Conservation (phyloP, 92 coral and sea anemone species). For the Zoanthus sansibaricus region DNA sequence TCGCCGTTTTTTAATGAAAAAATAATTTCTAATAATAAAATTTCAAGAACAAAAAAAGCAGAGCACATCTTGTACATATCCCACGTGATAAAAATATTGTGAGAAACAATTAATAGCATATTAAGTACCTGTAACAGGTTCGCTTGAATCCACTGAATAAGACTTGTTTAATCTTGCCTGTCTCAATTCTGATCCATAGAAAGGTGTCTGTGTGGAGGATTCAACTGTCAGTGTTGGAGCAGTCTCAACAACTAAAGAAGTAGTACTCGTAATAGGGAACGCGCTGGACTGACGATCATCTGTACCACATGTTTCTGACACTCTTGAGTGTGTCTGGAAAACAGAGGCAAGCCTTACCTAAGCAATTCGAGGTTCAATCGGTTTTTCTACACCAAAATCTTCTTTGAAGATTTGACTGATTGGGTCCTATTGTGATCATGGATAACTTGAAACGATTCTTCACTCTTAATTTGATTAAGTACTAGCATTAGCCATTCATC, state of each 20-base stretch:
- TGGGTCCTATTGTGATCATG: too few species aligned
- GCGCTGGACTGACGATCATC: not conserved
- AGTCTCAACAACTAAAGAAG: slow-evolving; percentile 34
- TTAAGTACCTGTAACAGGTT: slow-evolving; percentile 70
- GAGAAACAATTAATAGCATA: not conserved
- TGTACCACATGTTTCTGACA: not conserved
- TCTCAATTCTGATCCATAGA: slow-evolving; percentile 73
- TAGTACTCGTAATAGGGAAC: not conserved
- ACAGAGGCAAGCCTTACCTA: not conserved
- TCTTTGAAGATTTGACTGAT: too few species aligned
- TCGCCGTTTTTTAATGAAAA: too few species aligned
- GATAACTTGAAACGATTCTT: too few species aligned
- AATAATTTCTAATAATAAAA: too few species aligned
- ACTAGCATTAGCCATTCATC: too few species aligned
- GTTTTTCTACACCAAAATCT: not conserved
- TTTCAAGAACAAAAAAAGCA: too few species aligned
- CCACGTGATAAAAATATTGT: not conserved
- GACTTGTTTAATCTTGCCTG: slow-evolving; percentile 69
- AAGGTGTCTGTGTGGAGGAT: slow-evolving; percentile 77
- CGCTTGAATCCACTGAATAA: slow-evolving; percentile 81
- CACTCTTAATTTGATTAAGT: too few species aligned
- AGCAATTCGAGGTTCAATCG: not conserved
- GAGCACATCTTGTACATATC: too few species aligned
- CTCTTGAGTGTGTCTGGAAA: slow-evolving; percentile 13
- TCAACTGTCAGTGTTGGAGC: slow-evolving; percentile 60